Conservation (phyloP, 2,888 invertebrate genomes). For the Meandrusa payeni region DNA sequence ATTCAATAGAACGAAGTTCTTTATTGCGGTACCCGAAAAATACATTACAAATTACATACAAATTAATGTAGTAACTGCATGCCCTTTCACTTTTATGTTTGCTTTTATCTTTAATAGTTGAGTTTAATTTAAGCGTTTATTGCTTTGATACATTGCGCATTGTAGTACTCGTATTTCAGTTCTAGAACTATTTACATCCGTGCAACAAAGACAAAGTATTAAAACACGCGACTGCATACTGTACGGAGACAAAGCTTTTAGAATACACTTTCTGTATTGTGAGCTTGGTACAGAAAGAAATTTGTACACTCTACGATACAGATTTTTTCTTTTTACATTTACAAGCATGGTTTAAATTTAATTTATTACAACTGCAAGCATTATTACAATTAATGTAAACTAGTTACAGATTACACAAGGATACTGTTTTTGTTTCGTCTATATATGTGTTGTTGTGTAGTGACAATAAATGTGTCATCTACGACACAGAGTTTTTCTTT, state of each 20-base stretch:
- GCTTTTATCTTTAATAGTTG: background rate
- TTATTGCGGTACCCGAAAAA: too few species aligned
- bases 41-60: too few species aligned
- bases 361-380: too few species aligned
- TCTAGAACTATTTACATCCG: constrained; percentile 1
- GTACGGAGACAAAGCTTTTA: constrained; percentile 16
- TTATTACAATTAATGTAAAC: too few species aligned
- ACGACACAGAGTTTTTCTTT: too few species aligned
- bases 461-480: too few species aligned
- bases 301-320: background rate
- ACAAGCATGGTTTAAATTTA: too few species aligned
- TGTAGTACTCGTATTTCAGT: constrained; percentile 5
- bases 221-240: constrained; percentile 6
- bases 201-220: constrained; percentile 17
- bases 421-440: too few species aligned
- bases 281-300: constrained; percentile 10
- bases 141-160: constrained; percentile 3
- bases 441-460: too few species aligned
- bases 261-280: constrained; percentile 12
- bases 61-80: too few species aligned
- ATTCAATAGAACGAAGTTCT: too few species aligned
- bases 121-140: background rate
- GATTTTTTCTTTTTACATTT: background rate
- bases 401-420: too few species aligned
- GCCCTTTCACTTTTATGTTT: background rate